Base-by-base conservation (phyloP, 35 echinoderm and acorn worm genomes). In the Lytechinus pictus region DNA sequence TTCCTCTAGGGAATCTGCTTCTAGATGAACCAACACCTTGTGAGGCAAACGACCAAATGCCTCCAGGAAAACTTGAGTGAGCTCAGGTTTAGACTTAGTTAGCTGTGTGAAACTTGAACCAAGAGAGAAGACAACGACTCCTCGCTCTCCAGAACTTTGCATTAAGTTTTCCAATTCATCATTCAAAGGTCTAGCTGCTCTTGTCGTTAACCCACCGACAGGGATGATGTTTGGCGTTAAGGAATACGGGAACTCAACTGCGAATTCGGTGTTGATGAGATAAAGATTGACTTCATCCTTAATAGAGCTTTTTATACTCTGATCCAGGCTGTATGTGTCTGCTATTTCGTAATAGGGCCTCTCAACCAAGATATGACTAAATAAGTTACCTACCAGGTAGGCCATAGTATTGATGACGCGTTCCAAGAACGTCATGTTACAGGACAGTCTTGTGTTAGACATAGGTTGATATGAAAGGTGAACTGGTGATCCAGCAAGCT, bases 151-250 rank as follows among this genome's bases (percentile, higher is more conserved):
- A 11, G 97, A 94, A 57, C 95, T 86, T 29, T 95, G 57, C 95
- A 98, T 96, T n/a, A 98, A 98, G 0, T 27, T 60, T 91, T 98
- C 96, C 6, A 97, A 27, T 6, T 98, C 95, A 96, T 98, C 16
- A 54, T 61, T 44, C 9, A 98, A 44, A 44, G 94, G 27, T 21
- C 94, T 61, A 27, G 91, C 60, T 57, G 86, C 91, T 94, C 57
- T 33, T 6, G 95, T 60, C 52, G 95, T 95, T 5, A 97, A 53
- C 5, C 97, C 97, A 60, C 97, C 97, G 54, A 98, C 89, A 9
- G 94, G 86, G 24, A 95, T 89, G 11, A 94, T 55, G 44, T 98
- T 95, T 1, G 97, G 97, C 87, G 93, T 95, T 9, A 97, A 86
- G 21, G 97, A 95, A 27, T 92, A 86, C 33, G 95, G 87, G 21